Percentiles rank a stretch among this genome's conserved stretches.
Evolutionary conservation across 2,113 vertebrate genomes (phyloP).

Genomic region (Cavia porcellus): DNA sequence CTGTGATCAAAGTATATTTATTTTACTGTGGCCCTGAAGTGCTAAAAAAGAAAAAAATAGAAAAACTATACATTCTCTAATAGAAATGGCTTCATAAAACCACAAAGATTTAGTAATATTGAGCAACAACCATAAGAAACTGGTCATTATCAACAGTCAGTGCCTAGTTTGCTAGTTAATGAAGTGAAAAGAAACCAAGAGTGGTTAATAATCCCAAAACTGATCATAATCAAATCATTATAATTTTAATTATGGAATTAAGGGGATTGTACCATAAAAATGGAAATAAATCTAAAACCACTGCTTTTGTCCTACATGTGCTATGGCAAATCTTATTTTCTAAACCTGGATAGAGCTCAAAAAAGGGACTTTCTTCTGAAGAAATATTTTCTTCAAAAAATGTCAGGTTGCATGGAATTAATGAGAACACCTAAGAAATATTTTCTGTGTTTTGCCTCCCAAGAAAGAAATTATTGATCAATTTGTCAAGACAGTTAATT

Average conservation of each 20-base stretch:
- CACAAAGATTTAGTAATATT: constrained; percentile 63
- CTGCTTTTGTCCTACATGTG: constrained; percentile 62
- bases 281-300: constrained; percentile 74
- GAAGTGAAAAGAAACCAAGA: constrained; percentile 73
- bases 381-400: constrained; percentile 27
- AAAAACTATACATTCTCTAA: constrained; percentile 52
- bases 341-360: not conserved
- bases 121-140: constrained; percentile 71
- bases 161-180: constrained; percentile 72
- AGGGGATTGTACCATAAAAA: constrained; percentile 51
- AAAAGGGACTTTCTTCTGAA: not conserved
- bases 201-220: constrained; percentile 80
- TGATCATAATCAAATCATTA: constrained; percentile 79
- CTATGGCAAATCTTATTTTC: constrained; percentile 64
- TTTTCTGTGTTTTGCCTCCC: not conserved
- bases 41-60: constrained; percentile 6
- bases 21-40: constrained; percentile 52
- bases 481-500: constrained; percentile 9
- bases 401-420: not conserved
- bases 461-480: constrained; percentile 15
- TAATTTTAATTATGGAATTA: constrained; percentile 71
- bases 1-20: constrained; percentile 32
- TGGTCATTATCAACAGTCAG: constrained; percentile 48
- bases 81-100: constrained; percentile 71
- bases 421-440: constrained; percentile 23